phyloP scores from a whole-genome alignment of 2,797 vertebrate genomes.

The Odontamblyopus lacepedii region DNA sequence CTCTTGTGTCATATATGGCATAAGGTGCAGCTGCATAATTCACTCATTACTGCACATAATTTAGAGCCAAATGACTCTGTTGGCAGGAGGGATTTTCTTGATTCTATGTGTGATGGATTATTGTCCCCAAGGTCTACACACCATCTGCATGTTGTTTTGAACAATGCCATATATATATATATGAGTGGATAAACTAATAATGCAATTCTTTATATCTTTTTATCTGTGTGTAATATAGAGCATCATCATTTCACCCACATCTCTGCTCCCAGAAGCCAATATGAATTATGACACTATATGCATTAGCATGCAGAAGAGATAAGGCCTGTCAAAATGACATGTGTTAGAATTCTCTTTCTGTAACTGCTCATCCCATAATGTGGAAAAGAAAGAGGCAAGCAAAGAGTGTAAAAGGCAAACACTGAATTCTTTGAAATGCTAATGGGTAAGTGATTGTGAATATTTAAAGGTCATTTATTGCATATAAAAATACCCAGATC shows the following conservation, averaged over 20 bases:
- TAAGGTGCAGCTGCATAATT: neutral
- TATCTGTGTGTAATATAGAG: neutral
- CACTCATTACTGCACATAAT: conserved; percentile 2
- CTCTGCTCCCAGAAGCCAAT: neutral
- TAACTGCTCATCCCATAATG: neutral
- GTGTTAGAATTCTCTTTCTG: neutral
- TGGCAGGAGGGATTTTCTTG: neutral
- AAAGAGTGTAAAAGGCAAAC: neutral
- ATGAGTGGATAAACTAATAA: neutral
- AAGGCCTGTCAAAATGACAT: neutral
- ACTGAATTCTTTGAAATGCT: neutral
- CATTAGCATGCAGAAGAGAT: neutral
- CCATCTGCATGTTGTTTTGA: neutral
- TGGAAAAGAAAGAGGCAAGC: neutral
- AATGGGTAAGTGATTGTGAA: no score
- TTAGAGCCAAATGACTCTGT: neutral
- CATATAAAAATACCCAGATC: no score
- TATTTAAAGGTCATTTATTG: no score
- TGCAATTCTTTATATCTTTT: neutral
- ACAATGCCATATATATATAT: neutral
- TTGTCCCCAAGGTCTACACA: neutral
- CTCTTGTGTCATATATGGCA: neutral
- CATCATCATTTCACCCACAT: neutral
- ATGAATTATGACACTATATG: neutral
- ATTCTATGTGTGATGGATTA: neutral